phyloP scores from a whole-genome alignment of 2,113 vertebrate genomes.

The Zapornia atra region DNA sequence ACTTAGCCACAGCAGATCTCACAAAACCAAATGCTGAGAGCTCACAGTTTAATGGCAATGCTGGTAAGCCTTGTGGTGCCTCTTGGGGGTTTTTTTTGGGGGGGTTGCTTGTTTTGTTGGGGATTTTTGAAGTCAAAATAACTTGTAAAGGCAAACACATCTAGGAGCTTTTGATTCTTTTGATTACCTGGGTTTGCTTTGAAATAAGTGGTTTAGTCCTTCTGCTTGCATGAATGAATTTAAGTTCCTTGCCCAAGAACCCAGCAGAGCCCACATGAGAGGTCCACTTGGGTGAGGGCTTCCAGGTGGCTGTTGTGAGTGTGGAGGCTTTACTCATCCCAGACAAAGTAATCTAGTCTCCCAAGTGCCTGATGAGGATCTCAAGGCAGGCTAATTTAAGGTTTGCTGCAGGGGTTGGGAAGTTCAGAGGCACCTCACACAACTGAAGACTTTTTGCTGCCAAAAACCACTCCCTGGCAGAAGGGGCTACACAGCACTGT shows the following conservation, averaged over 20 bases:
- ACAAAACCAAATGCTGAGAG: not conserved
- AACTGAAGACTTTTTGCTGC: not conserved
- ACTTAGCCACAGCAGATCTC: not conserved
- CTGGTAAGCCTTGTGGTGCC: not conserved
- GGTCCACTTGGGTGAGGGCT: not conserved
- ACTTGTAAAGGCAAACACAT: not conserved
- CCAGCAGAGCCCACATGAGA: not conserved
- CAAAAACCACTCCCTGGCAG: not conserved
- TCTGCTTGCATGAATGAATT: not conserved
- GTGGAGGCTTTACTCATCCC: not conserved
- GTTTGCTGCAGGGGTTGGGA: not conserved
- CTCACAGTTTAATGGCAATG: not conserved
- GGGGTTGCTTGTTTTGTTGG: not conserved
- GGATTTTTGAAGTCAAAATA: not conserved
- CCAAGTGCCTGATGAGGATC: not conserved
- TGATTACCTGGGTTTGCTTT: not conserved
- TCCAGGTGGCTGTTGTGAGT: not conserved
- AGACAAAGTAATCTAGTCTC: not conserved
- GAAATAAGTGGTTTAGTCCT: not conserved
- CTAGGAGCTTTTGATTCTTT: not conserved
- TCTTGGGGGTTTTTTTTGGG: not conserved
- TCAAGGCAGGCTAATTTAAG: not conserved
- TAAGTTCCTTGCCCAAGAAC: not conserved
- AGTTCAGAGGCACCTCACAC: not conserved
- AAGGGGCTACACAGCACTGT: not conserved